phyloP scores from a whole-genome alignment of 53 echinoderm and acorn worm genomes.

The Glandiceps talaboti region DNA sequence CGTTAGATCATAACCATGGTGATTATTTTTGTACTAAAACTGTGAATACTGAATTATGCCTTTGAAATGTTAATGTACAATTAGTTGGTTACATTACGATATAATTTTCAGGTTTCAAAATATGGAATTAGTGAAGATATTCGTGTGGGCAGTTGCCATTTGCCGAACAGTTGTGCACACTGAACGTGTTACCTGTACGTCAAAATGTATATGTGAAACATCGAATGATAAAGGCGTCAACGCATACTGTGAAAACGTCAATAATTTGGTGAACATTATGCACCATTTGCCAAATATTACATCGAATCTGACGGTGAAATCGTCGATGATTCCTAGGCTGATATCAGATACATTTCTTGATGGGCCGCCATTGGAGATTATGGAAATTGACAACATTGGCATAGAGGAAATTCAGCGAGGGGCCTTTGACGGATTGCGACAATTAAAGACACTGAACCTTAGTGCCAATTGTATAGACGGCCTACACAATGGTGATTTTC shows the following conservation, averaged over 20 bases:
- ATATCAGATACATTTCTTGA: background rate
- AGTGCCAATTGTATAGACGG: background rate
- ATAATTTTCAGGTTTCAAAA: no score
- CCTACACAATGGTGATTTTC: background rate
- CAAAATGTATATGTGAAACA: no score
- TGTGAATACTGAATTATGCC: no score
- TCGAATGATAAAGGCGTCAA: background rate
- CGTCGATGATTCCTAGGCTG: background rate
- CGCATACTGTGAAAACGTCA: background rate
- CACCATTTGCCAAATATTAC: background rate
- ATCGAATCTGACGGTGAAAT: background rate
- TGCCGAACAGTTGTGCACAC: no score
- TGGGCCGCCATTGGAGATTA: background rate
- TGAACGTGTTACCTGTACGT: no score
- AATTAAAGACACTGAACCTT: background rate
- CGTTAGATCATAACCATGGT: no score
- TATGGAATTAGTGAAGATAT: no score
- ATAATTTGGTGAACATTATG: background rate
- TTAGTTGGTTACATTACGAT: no score
- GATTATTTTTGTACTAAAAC: no score
- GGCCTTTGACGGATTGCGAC: background rate
- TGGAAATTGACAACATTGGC: background rate
- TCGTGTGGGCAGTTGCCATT: no score
- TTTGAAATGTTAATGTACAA: no score
- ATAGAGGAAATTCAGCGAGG: background rate